Base-by-base conservation (phyloP, 2,888 invertebrate genomes). In the Meliscaeva auricollis region DNA sequence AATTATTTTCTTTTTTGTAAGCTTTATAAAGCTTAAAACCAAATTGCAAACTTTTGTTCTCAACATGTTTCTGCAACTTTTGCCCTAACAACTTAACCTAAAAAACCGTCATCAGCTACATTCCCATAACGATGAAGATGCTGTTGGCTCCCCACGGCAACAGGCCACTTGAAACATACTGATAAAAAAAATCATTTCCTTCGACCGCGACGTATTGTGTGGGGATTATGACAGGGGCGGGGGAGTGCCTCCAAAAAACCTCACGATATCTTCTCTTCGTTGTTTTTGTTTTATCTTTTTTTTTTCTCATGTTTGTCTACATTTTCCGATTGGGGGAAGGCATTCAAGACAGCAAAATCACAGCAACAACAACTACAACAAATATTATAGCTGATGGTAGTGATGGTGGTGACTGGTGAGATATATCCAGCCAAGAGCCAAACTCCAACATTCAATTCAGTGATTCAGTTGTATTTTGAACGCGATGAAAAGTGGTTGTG, bases 401-500 rank as follows among this genome's bases (percentile, higher is more conserved):
- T 17, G 58, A 58, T 20, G 44, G 69, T 69, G 69, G 58, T 58
- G 60, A 79, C n/a, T n/a, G n/a, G n/a, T n/a, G n/a, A n/a, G n/a
- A n/a, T 64, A 81, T 77, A 81, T 81, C 76, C 81, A 81, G 73
- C 32, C 81, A 69, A 80, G 74, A 82, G 73, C 50, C 52, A 52
- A 66, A 64, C 48, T 54, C 78, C 74, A 77, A 77, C 73, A 70
- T 78, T 82, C 82, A 82, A 74, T 78, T 82, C 78, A 82, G 77
- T 87, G 70, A 78, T 78, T 82, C 87, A 87, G 87, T 87, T 82
- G 82, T 68, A 74, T 75, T 87, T 74, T 58, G 77, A 82, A 82
- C 87, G 87, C 82, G 77, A 82, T 87, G 78, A 78, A 66, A 82
- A 87, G 73, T 82, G 87, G 87, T 87, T 87, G 82, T 87, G 87